Evolutionary conservation across 2,888 invertebrate genomes (phyloP), one percentile per base, ranked within the genome.

Genomic region (Psylliodes chrysocephalus): DNA sequence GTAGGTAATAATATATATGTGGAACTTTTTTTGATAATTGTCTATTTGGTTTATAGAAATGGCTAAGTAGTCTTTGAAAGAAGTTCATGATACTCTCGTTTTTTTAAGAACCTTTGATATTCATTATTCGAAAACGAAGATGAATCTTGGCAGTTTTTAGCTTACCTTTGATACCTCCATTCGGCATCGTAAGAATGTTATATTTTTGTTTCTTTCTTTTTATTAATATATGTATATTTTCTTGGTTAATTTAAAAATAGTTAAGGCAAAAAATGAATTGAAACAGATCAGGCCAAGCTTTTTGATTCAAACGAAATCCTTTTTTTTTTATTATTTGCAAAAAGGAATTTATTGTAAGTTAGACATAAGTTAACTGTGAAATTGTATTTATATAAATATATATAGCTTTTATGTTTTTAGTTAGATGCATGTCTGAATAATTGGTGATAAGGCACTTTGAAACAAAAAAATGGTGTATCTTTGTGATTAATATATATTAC

Each of bases 381-480:
- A 69, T 68, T 72, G 72, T 73, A 71, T 70, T 74, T 71, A 73
- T 75, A 68, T 74, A 67, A 55, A 47, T 49, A 55, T 52, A 60
- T 55, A 71, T 75, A 75, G 75, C 75, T 77, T n/a, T 77, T 78
- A 73, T 57, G 74, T 72, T 78, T 49, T 75, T 74, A 77, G 74
- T 73, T 77, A 78, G 76, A 77, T 77, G 78, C 77, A 78, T 79
- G 77, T 75, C 72, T 75, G 72, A 71, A 67, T 70, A 65, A 68
- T 73, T 74, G 75, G 77, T 78, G 77, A 77, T 77, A 78, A 70
- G 78, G 76, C 78, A 79, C 78, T 64, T 66, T 68, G 61, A 70
- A 71, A 73, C n/a, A 73, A 10, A 49, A 73, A 53, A 49, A 56
- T 22, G 17, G 12, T 57, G 57, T 65, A 57, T 51, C 53, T 52